These are phyloP conservation scores for Drosophila subsilvestris DNA, from an alignment of 2,888 invertebrate species.

Conservation along the genomic window DNA sequence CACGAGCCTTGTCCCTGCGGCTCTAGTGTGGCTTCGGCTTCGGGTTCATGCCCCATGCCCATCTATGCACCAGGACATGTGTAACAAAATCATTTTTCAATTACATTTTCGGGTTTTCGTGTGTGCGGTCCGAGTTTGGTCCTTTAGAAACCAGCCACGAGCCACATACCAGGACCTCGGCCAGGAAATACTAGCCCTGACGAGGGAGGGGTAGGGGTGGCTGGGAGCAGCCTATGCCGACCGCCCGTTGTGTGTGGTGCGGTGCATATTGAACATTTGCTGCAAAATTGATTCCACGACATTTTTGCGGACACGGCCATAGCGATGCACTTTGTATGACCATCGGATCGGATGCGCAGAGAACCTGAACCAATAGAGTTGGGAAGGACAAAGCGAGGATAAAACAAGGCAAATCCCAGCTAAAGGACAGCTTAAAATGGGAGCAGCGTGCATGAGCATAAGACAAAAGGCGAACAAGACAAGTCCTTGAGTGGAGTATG, in stretches of 20 bases:
- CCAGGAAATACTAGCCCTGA: constrained; percentile 2
- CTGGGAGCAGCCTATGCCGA: neutral
- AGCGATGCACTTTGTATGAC: constrained; percentile 33
- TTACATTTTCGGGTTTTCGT: constrained; percentile 75
- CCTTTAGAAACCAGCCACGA: constrained; percentile 52
- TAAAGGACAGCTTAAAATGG: too few species aligned
- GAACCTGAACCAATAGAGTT: too few species aligned
- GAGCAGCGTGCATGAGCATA: too few species aligned
- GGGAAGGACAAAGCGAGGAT: too few species aligned
- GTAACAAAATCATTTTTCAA: constrained; percentile 79
- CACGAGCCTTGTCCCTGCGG: neutral
- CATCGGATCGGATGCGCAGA: constrained; percentile 33
- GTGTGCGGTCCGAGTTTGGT: constrained; percentile 39
- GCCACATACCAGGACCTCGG: constrained; percentile 34
- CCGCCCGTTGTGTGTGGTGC: constrained; percentile 1
- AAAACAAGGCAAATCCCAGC: too few species aligned
- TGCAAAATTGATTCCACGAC: constrained; percentile 69
- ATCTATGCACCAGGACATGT: constrained; percentile 56
- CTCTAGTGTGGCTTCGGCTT: too few species aligned
- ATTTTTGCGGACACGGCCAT: constrained; percentile 62
- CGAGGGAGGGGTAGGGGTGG: constrained; percentile 11
- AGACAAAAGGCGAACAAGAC: too few species aligned
- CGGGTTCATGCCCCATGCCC: constrained; percentile 2
- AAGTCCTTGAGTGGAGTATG: too few species aligned
- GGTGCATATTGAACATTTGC: constrained; percentile 64